Base-by-base conservation (phyloP, 2,888 invertebrate species). In the Nymphalis c-album region DNA sequence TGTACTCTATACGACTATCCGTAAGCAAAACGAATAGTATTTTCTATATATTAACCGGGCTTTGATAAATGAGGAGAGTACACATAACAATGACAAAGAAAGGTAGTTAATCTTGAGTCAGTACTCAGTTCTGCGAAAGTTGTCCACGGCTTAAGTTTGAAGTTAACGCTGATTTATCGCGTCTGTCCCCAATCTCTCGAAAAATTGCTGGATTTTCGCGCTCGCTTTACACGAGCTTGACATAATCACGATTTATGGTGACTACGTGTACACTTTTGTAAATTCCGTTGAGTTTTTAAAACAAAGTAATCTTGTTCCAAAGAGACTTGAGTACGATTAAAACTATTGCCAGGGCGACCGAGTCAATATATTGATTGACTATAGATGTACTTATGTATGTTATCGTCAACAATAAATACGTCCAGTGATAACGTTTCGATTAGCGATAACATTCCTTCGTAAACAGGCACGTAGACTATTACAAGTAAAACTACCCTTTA, bases 401-500 rank as follows among this genome's bases (percentile, higher is more conserved):
- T 69, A 64, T 68, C 68, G 69, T 45, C 53, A 40, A 64, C 67
- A 65, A 64, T 66, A 69, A 60, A 64, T 66, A 53, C 51, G 31
- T 51, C 26, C 51, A 22, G 10, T 63, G 74, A 74, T 73, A 75
- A 72, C 68, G 59, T 46, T 46, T 58, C 69, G 68, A 74, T 72
- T 71, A 64, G 50, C 59, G 70, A 71, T 72, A 72, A 51, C 18
- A 46, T 20, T 46, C 7, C 31, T 51, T n/a, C 46, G 51, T 31
- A 31, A 26, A 53, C 53, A 55, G 40, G 20, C 62, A 67, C 50
- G 40, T 58, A 48, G 31, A 60, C 17, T 2, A 18, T 59, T 35
- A 26, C 20, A 16, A 57, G 35, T 22, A 16, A 57, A 31, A 31
- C 16, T 7, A 31, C 7, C 17, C 40, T 13, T 10, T 40, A 13